Evolutionary conservation across 2,113 vertebrate species (phyloP).

Genomic region (Barnardius zonarius): DNA sequence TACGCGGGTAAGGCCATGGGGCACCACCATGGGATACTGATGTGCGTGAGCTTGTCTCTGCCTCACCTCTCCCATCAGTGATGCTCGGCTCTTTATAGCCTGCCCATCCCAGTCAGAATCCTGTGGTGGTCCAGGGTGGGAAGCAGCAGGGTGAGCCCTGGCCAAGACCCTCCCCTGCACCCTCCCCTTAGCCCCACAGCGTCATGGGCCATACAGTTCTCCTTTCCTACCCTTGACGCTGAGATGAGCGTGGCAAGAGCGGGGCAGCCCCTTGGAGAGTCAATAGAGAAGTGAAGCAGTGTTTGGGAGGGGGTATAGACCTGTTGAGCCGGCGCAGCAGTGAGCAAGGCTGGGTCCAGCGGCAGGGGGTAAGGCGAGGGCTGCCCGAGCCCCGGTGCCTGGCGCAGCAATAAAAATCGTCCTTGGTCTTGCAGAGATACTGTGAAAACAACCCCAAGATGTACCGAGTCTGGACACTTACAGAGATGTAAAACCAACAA

Average conservation of each 20-base stretch:
- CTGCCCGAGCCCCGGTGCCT: neutral
- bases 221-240: neutral
- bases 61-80: neutral
- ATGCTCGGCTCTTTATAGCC: neutral
- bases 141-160: neutral
- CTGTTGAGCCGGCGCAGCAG: neutral
- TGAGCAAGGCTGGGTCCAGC: neutral
- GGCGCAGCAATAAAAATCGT: constrained; percentile 70
- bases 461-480: constrained; percentile 64
- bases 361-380: neutral
- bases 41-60: neutral
- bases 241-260: neutral
- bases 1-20: neutral
- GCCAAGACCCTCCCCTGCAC: neutral
- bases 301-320: neutral
- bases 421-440: constrained; percentile 67
- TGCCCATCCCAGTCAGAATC: neutral
- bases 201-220: accelerated
- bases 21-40: accelerated
- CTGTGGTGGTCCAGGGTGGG: neutral
- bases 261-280: neutral
- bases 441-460: constrained; percentile 70
- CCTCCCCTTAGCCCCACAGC: neutral
- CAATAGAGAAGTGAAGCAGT: neutral
- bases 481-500: constrained; percentile 41